A percentile compares a stretch with the other conserved stretches of the same genome.
phyloP scores from a whole-genome alignment of 2,797 vertebrate species.

The Clarias fuscus region DNA sequence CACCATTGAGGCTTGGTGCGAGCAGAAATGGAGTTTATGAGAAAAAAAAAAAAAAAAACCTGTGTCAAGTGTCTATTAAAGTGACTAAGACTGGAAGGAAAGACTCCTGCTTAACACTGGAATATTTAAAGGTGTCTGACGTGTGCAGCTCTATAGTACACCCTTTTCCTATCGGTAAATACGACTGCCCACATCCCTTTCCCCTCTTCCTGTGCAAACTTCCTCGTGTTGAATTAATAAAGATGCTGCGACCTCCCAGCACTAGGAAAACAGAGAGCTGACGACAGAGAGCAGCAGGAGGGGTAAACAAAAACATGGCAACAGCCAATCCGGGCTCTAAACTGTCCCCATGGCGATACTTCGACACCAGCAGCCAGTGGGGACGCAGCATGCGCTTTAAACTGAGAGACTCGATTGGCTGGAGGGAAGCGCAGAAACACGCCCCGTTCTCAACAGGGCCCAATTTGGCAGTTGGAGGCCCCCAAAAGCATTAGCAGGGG shows the following conservation, averaged over 20 bases:
- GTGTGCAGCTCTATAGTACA: slow-evolving; percentile 59
- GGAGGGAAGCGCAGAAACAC: slow-evolving; percentile 5
- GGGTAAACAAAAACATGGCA: slow-evolving; percentile 55
- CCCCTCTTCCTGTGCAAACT: slow-evolving; percentile 60
- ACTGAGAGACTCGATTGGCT: slow-evolving; percentile 16
- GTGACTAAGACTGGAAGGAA: neutral
- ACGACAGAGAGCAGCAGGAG: slow-evolving; percentile 56
- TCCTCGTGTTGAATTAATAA: slow-evolving; percentile 67
- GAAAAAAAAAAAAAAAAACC: neutral
- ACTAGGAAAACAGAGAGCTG: slow-evolving; percentile 53
- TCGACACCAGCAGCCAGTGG: slow-evolving; percentile 20
- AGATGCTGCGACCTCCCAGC: slow-evolving; percentile 57
- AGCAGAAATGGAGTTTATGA: slow-evolving; percentile 6
- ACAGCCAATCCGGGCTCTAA: slow-evolving; percentile 34
- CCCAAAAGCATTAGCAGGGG: slow-evolving; percentile 5
- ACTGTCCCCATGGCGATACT: slow-evolving; percentile 34
- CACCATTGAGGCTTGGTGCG: neutral
- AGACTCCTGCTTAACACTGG: slow-evolving; percentile 2
- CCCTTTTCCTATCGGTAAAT: slow-evolving; percentile 61
- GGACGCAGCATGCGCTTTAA: slow-evolving; percentile 21
- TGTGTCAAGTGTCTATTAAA: neutral
- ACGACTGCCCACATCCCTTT: slow-evolving; percentile 60
- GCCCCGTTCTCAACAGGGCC: slow-evolving; percentile 19
- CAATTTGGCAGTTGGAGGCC: slow-evolving; percentile 27
- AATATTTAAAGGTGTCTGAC: slow-evolving; percentile 36